Evolutionary conservation across 2,797 vertebrate genomes (phyloP).

Genomic region (Enteromius fasciolatus): DNA sequence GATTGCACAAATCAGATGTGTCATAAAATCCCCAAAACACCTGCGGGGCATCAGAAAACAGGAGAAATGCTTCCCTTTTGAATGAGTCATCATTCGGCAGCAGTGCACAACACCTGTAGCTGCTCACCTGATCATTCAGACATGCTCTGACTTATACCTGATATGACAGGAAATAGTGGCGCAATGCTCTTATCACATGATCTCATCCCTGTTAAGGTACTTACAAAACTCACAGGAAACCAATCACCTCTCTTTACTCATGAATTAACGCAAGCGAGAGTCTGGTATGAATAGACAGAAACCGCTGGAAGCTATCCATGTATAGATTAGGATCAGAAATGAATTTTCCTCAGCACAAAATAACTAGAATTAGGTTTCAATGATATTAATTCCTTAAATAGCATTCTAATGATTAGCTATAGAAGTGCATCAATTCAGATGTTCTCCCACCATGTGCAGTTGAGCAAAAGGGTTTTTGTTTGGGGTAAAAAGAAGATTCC

Average conservation of each 20-base stretch:
- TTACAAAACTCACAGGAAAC: not conserved
- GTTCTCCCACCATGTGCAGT: not conserved
- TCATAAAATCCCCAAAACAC: not conserved
- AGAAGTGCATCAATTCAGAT: not conserved
- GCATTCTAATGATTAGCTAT: not conserved
- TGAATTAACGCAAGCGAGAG: not conserved
- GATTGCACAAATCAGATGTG: not conserved
- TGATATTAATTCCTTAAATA: not conserved
- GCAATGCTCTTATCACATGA: slow-evolving; percentile 19
- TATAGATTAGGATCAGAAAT: not conserved
- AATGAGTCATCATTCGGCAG: slow-evolving; percentile 23
- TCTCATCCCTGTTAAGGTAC: not conserved
- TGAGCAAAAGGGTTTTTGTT: not conserved
- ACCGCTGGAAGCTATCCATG: not conserved
- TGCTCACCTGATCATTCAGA: slow-evolving; percentile 33
- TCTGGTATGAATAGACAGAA: not conserved
- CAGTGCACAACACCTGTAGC: slow-evolving; percentile 34
- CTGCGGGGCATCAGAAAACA: not conserved
- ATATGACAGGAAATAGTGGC: slow-evolving; percentile 3
- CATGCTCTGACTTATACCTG: slow-evolving; percentile 25
- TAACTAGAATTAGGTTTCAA: not conserved
- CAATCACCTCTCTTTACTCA: not conserved
- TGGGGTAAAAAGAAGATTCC: not conserved
- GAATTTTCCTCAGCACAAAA: not conserved
- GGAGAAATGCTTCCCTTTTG: not conserved